Evolutionary conservation across 2,113 vertebrate species (phyloP), one percentile per base, ranked within the genome.

Genomic region (Opisthocomus hoazin): DNA sequence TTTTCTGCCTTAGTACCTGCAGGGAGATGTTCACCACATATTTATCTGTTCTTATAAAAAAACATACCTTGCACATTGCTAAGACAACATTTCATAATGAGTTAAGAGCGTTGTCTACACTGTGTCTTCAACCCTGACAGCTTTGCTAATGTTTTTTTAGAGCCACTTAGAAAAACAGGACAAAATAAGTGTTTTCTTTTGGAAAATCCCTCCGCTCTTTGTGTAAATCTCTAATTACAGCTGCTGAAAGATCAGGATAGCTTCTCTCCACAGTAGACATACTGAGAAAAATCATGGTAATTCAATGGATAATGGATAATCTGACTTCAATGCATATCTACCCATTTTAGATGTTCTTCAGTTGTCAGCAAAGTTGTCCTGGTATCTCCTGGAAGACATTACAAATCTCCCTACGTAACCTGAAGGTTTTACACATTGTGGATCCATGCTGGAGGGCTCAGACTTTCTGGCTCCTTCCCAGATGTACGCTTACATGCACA

Each of bases 1-100:
- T 8, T 41, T 63, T 51, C 61, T 54, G 46, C 23, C 27, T 53
- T 46, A 36, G 32, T 45, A 68, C 58, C 27, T 27, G 17, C 45
- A 69, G 37, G 10, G 8, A 70, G 34, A 58, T 1, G 0, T 50
- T 63, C 24, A 66, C 9, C 19, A 50, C 0, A 0, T 20, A 26
- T 43, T 73, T 76, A 34, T 34, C 30, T 29, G n/a, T 5, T 66
- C 58, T 16, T 27, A n/a, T 10, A 5, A 41, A 37, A 34, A 53
- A 46, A 61, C 3, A 4, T 6, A 61, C 27, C 8, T 77, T 76
- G 27, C 8, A 34, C 57, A 37, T 36, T 18, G 7, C 39, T 60
- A 50, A 66, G 15, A 46, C 10, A 77, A 21, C 10, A 32, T 60
- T 91, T 73, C 70, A 8, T 32, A 84, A 34, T 7, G 58, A 64